These are phyloP conservation scores for Bovichtus diacanthus DNA, from an alignment of 2,797 vertebrate species.

Conservation along the genomic window DNA sequence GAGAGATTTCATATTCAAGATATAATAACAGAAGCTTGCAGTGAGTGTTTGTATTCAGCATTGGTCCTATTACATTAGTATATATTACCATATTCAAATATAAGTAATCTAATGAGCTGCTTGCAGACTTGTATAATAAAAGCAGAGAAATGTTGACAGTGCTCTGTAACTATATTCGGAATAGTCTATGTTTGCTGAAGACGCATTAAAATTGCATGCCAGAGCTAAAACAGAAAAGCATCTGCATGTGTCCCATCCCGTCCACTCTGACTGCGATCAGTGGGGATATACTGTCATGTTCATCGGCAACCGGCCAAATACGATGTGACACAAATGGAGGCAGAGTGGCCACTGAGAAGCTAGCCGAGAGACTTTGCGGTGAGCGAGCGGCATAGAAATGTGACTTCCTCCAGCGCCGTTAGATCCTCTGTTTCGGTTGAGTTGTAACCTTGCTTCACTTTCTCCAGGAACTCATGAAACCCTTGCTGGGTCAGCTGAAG, in stretches of 20 bases:
- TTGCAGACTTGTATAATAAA: constrained; percentile 39
- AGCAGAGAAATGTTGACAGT: constrained; percentile 29
- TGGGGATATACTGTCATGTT: constrained; percentile 35
- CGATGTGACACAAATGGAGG: constrained; percentile 57
- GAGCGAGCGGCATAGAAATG: constrained; percentile 21
- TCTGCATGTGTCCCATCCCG: constrained; percentile 2
- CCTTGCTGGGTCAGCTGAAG: not conserved
- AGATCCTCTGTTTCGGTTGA: constrained; percentile 27
- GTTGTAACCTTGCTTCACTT: constrained; percentile 46
- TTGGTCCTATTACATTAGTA: constrained; percentile 13
- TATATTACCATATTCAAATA: constrained; percentile 43
- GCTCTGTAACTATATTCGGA: constrained; percentile 27
- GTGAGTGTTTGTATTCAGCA: constrained; percentile 35
- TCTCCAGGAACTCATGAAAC: constrained; percentile 35
- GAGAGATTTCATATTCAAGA: constrained; percentile 37
- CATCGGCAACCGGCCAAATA: constrained; percentile 15
- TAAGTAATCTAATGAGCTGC: constrained; percentile 39
- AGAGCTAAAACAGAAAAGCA: constrained; percentile 15
- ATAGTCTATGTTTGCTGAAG: constrained; percentile 30
- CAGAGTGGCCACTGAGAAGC: constrained; percentile 38
- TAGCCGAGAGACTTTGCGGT: constrained; percentile 25
- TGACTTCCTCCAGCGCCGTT: constrained; percentile 16
- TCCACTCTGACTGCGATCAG: not conserved
- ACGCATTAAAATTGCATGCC: constrained; percentile 46
- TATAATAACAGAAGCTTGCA: constrained; percentile 37